Evolutionary conservation across 2,888 invertebrate species (phyloP), one percentile per base, ranked within the genome.

Genomic region (Lobophora halterata): DNA sequence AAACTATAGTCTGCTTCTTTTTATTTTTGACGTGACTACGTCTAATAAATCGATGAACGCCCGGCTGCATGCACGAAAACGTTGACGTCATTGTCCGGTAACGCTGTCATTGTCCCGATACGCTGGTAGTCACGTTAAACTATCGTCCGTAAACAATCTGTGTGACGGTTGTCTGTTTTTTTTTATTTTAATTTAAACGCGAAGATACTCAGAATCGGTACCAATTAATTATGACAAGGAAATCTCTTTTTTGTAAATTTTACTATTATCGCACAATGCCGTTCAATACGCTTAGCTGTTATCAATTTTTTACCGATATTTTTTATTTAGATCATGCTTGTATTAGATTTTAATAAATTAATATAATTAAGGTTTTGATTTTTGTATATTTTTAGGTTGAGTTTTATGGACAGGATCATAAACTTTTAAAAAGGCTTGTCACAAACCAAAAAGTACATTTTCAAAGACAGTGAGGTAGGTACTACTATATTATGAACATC

Each of bases 221-320:
- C n/a, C 12, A 31, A 26, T n/a, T n/a, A n/a, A n/a, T n/a, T 18
- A 21, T 20, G 16, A 31, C 14, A 23, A 19, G 13, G 18, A 32
- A 42, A 36, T 42, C 42, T 42, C 32, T 36, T 33, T 34, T 26
- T 10, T 26, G 11, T 27, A 41, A 18, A 20, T 20, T 33, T 38
- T 26, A 33, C 56, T 53, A 46, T 41, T 48, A 58, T 58, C 71
- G 81, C 83, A 81, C 82, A 82, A 80, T 58, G 59, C 58, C 61
- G 53, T 59, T 38, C 40, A 53, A 65, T 79, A 77, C 73, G 79
- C 76, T 79, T 80, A 76, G 63, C 61, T 64, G 47, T 65, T 71
- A 64, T 66, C 63, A 71, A 32, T 58, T 61, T 72, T 72, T 71
- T 66, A 68, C 58, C 49, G 53, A 55, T 71, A 69, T 75, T 71